These are phyloP conservation scores for Eupithecia dodoneata DNA, from an alignment of 2,888 invertebrate genomes.

Conservation along the genomic window DNA sequence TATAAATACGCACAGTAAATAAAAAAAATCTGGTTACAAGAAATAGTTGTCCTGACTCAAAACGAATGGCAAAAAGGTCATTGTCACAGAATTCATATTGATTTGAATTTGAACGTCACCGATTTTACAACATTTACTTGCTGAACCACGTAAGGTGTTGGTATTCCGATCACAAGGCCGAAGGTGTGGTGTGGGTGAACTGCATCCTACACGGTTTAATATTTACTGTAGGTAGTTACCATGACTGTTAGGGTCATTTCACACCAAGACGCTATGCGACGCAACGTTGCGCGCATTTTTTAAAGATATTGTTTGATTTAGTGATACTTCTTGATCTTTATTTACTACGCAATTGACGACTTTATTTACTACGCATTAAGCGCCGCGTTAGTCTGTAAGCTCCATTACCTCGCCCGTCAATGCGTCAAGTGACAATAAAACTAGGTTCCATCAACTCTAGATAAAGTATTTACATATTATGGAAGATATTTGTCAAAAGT, in stretches of 20 bases:
- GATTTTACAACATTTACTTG: conserved; percentile 5
- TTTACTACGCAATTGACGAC: too few relatives aligned
- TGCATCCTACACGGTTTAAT: conserved; percentile 18
- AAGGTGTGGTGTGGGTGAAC: conserved; percentile 21
- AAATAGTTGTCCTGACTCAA: not conserved
- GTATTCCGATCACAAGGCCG: conserved; percentile 31
- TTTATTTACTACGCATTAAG: too few relatives aligned
- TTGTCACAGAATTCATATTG: not conserved
- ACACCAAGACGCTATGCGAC: too few relatives aligned
- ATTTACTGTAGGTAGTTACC: not conserved
- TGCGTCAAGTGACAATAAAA: not conserved
- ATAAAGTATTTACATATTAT: not conserved
- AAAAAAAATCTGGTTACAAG: not conserved
- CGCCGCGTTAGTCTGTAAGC: too few relatives aligned
- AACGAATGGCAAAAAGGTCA: not conserved
- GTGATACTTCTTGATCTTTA: too few relatives aligned
- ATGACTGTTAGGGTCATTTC: not conserved
- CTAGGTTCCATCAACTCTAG: not conserved
- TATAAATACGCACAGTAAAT: not conserved
- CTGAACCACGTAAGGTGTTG: conserved; percentile 19
- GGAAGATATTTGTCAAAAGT: not conserved
- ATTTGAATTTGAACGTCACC: not conserved
- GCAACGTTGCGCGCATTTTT: too few relatives aligned
- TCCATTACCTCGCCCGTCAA: not conserved
- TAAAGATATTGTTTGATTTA: too few relatives aligned